phyloP scores from a whole-genome alignment of 1,140 invertebrate genomes.

The Lucilia sericata region DNA sequence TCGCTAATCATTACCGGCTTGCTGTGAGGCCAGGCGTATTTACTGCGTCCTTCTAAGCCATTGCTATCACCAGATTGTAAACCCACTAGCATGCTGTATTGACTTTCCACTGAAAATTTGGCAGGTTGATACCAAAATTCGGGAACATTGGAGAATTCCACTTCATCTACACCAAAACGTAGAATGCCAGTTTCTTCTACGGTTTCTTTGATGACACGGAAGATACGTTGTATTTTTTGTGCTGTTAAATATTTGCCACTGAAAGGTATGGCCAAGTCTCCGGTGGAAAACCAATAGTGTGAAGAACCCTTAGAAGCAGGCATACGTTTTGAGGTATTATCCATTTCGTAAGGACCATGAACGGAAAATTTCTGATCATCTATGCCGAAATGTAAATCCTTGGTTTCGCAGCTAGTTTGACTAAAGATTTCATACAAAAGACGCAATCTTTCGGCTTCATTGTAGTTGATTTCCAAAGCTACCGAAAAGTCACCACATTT shows the following conservation, averaged over 20 bases:
- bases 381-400: conserved; percentile 61
- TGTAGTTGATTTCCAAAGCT: conserved; percentile 55
- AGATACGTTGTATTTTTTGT: conserved; percentile 58
- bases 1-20: conserved; percentile 50
- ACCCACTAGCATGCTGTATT: conserved; percentile 64
- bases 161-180: conserved; percentile 62
- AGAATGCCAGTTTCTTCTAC: conserved; percentile 47
- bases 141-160: conserved; percentile 59
- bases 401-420: conserved; percentile 58
- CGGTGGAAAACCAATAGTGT: conserved; percentile 64
- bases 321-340: conserved; percentile 46
- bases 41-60: conserved; percentile 61
- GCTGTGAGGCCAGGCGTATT: conserved; percentile 57
- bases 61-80: conserved; percentile 60
- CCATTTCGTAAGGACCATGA: background rate
- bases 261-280: conserved; percentile 61
- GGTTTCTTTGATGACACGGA: conserved; percentile 53
- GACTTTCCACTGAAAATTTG: conserved; percentile 63
- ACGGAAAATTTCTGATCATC: conserved; percentile 57
- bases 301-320: conserved; percentile 55
- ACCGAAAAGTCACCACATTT: conserved; percentile 57
- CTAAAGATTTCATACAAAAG: conserved; percentile 61
- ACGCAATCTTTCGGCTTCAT: conserved; percentile 54
- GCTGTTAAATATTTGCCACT: conserved; percentile 55
- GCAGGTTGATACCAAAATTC: conserved; percentile 54